Evolutionary conservation across 2,888 invertebrate species (phyloP).

Genomic region (Phorcus lineatus): DNA sequence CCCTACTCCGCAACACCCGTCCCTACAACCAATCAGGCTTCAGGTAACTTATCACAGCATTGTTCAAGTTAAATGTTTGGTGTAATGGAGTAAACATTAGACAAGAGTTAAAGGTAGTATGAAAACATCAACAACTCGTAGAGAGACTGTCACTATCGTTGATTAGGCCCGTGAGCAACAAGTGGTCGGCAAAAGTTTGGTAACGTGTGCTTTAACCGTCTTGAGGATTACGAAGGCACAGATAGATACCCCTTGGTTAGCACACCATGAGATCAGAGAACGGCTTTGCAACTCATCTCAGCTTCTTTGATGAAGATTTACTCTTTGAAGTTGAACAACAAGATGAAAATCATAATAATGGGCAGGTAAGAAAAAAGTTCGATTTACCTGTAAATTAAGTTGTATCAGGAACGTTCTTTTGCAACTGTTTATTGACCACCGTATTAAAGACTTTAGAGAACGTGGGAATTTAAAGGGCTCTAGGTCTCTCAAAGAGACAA

Average conservation of each 20-base stretch:
- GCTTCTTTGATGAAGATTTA: slow-evolving; percentile 23
- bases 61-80: background rate
- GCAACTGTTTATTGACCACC: too few species aligned
- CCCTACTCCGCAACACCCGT: background rate
- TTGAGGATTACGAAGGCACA: background rate
- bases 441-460: too few species aligned
- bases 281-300: slow-evolving; percentile 22
- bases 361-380: background rate
- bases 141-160: too few species aligned
- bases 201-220: background rate
- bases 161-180: too few species aligned
- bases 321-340: slow-evolving; percentile 12
- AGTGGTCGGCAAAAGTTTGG: background rate
- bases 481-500: too few species aligned
- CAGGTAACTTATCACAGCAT: background rate
- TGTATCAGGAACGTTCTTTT: too few species aligned
- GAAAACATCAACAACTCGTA: background rate
- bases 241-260: background rate
- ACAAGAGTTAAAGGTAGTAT: background rate
- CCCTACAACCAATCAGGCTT: background rate
- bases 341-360: slow-evolving; percentile 8
- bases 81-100: slow-evolving; percentile 9
- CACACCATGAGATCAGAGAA: background rate
- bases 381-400: too few species aligned
- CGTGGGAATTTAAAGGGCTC: too few species aligned